A percentile compares a stretch with the other conserved stretches of the same genome.
These are phyloP conservation scores for Psittacula derbiana DNA, from an alignment of 2,797 vertebrate species.

Conservation along the genomic window DNA sequence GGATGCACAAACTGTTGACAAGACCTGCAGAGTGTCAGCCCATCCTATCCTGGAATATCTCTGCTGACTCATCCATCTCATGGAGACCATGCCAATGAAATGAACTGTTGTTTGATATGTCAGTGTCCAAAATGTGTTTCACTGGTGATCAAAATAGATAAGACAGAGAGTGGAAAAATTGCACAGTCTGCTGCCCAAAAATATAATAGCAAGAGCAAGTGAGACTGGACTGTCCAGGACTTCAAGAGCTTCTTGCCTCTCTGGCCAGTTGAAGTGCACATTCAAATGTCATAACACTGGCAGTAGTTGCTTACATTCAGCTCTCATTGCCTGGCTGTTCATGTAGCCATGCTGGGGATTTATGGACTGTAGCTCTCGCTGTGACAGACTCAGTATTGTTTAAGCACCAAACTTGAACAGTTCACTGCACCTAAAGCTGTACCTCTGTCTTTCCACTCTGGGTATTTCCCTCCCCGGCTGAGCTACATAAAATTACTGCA, in stretches of 20 bases:
- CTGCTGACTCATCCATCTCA: not conserved
- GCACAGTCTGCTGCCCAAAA: not conserved
- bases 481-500: not conserved
- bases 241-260: not conserved
- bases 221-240: not conserved
- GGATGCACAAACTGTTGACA: not conserved
- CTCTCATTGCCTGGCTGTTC: not conserved
- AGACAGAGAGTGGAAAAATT: not conserved
- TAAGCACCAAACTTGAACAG: not conserved
- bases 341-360: not conserved
- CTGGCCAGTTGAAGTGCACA: accelerated
- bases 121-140: not conserved
- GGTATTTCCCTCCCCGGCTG: not conserved
- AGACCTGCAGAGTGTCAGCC: accelerated
- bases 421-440: not conserved
- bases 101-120: not conserved
- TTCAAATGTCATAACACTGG: not conserved
- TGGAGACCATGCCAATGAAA: not conserved
- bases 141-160: not conserved
- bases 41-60: not conserved
- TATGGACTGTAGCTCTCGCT: not conserved
- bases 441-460: not conserved
- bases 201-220: not conserved
- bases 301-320: not conserved
- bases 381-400: accelerated